These are phyloP conservation scores for Siniperca scherzeri DNA, from an alignment of 2,797 vertebrate genomes.

Conservation along the genomic window DNA sequence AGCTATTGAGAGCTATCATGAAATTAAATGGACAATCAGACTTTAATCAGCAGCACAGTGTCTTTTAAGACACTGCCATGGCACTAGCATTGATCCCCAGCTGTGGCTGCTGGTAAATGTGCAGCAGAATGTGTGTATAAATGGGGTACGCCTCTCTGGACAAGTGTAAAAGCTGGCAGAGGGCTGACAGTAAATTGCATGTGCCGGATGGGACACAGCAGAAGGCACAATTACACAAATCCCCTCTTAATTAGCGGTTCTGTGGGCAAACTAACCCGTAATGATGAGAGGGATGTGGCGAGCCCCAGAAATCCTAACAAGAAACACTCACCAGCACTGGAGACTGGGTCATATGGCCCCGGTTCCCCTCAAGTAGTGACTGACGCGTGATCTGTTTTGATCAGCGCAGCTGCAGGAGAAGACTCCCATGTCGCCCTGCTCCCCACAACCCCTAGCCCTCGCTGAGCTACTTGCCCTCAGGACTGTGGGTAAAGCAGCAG, in stretches of 20 bases:
- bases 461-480: constrained; percentile 77
- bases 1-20: constrained; percentile 64
- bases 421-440: constrained; percentile 60
- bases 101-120: constrained; percentile 82
- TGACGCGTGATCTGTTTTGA: constrained; percentile 78
- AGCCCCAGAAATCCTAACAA: constrained; percentile 83
- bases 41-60: constrained; percentile 82
- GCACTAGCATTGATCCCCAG: constrained; percentile 82
- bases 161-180: constrained; percentile 85
- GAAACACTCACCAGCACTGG: constrained; percentile 77
- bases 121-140: constrained; percentile 83
- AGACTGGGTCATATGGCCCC: constrained; percentile 75
- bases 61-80: constrained; percentile 81
- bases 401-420: constrained; percentile 72
- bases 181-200: constrained; percentile 85
- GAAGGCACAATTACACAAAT: constrained; percentile 91
- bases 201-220: constrained; percentile 88
- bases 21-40: constrained; percentile 82
- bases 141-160: constrained; percentile 85
- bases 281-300: constrained; percentile 84
- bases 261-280: constrained; percentile 86
- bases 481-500: constrained; percentile 80
- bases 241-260: constrained; percentile 91
- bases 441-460: constrained; percentile 61
- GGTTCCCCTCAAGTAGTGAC: constrained; percentile 69